These are phyloP conservation scores for Prosopocoilus inquinatus DNA, from an alignment of 2,888 invertebrate species.

Conservation along the genomic window DNA sequence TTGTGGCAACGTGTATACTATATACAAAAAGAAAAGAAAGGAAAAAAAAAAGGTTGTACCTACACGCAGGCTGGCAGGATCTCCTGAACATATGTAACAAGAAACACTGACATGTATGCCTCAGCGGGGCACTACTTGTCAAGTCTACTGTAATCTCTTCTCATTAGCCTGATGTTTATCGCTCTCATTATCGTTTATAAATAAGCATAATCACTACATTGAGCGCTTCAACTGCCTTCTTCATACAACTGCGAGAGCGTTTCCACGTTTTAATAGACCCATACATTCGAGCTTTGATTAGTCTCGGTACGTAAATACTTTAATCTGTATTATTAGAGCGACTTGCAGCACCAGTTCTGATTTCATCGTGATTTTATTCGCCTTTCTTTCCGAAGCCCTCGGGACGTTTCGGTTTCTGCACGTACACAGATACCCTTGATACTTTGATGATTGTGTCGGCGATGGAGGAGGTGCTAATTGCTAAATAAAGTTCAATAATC, in stretches of 20 bases:
- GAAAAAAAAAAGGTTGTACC: neutral
- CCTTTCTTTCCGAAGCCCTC: no score
- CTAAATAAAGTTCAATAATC: no score
- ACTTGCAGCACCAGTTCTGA: no score
- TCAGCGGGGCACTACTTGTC: slow-evolving; percentile 22
- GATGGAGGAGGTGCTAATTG: no score
- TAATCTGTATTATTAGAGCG: no score
- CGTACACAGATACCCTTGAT: no score
- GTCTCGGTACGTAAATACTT: neutral
- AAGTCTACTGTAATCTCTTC: slow-evolving; percentile 23
- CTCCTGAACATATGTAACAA: slow-evolving; percentile 4
- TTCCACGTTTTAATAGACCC: slow-evolving; percentile 1
- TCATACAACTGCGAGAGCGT: neutral
- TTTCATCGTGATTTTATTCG: no score
- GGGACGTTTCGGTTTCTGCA: no score
- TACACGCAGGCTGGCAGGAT: neutral
- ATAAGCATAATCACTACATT: slow-evolving; percentile 17
- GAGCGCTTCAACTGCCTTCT: slow-evolving; percentile 9
- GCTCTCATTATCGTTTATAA: slow-evolving; percentile 26
- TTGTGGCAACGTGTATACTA: neutral
- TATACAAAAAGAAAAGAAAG: no score
- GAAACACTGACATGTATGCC: slow-evolving; percentile 17
- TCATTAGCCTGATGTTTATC: slow-evolving; percentile 28
- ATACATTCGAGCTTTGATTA: neutral
- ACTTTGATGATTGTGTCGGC: no score